These are phyloP conservation scores for Dryococelus australis DNA, from an alignment of 2,888 invertebrate genomes.

Conservation along the genomic window DNA sequence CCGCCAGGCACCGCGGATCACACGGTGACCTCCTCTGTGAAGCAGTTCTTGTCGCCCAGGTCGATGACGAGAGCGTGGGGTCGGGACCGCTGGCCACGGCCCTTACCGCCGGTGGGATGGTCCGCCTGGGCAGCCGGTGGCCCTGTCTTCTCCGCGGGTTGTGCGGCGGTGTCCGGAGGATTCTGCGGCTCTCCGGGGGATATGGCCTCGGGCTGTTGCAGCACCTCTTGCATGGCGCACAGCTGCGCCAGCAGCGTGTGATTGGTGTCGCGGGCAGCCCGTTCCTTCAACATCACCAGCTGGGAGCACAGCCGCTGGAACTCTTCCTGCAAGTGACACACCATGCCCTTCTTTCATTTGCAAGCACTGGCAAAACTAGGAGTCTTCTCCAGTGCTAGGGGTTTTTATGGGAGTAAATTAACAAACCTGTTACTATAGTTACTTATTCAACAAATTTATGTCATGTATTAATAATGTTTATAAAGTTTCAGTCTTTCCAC, in stretches of 20 bases:
- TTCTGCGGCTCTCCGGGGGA: background rate
- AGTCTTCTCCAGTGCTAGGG: no score
- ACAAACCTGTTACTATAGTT: no score
- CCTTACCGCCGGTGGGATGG: no score
- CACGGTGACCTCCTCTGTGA: constrained; percentile 83
- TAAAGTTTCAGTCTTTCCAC: no score
- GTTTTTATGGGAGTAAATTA: no score
- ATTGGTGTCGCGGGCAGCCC: constrained; percentile 77
- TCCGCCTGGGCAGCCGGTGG: background rate
- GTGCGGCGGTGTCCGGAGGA: no score
- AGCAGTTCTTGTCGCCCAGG: constrained; percentile 79
- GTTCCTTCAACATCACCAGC: constrained; percentile 80
- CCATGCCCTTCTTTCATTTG: background rate
- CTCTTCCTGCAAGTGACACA: constrained; percentile 69
- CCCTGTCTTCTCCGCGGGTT: no score
- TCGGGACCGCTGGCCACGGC: no score
- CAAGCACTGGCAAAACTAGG: no score
- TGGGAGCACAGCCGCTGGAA: constrained; percentile 81
- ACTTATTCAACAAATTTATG: no score
- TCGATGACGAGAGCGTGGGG: constrained; percentile 62
- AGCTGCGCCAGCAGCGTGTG: constrained; percentile 78
- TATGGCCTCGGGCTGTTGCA: constrained; percentile 55
- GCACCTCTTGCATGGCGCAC: constrained; percentile 83
- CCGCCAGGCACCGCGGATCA: constrained; percentile 52
- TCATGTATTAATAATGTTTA: no score